Evolutionary conservation across 1,140 invertebrate genomes (phyloP).

Genomic region (Eubasilissa regina): DNA sequence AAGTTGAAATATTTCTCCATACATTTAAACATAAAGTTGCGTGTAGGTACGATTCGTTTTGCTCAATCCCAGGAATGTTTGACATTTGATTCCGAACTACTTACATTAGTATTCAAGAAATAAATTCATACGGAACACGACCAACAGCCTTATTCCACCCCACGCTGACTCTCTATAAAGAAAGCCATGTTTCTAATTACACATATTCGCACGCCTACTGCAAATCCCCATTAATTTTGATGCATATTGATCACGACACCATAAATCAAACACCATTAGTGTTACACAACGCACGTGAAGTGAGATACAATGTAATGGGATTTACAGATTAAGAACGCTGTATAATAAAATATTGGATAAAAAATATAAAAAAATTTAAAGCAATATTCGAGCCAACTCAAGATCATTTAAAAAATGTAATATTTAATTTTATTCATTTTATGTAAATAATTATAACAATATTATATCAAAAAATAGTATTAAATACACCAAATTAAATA

Average conservation of each 20-base stretch:
- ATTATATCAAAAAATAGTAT: too few relatives aligned
- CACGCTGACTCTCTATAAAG: slow-evolving; percentile 22
- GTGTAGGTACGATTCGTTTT: background rate
- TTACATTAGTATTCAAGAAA: background rate
- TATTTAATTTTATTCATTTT: too few relatives aligned
- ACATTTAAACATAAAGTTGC: background rate
- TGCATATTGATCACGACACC: slow-evolving; percentile 27
- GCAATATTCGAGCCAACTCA: too few relatives aligned
- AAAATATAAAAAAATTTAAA: too few relatives aligned
- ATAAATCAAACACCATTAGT: slow-evolving; percentile 34
- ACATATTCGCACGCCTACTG: slow-evolving; percentile 21
- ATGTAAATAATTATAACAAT: too few relatives aligned
- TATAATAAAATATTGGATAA: too few relatives aligned
- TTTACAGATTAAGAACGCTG: too few relatives aligned
- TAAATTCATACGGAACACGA: background rate
- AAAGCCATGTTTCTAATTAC: slow-evolving; percentile 21
- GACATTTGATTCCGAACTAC: slow-evolving; percentile 1
- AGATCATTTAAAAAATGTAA: too few relatives aligned
- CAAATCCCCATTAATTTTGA: slow-evolving; percentile 26
- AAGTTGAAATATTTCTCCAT: too few relatives aligned
- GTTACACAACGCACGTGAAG: slow-evolving; percentile 13
- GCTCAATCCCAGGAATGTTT: background rate
- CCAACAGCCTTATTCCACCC: slow-evolving; percentile 4
- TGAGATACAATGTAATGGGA: background rate
- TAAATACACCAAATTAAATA: too few relatives aligned